These are phyloP conservation scores for Drosophila oshimai DNA, from an alignment of 1,140 invertebrate genomes.

Conservation along the genomic window DNA sequence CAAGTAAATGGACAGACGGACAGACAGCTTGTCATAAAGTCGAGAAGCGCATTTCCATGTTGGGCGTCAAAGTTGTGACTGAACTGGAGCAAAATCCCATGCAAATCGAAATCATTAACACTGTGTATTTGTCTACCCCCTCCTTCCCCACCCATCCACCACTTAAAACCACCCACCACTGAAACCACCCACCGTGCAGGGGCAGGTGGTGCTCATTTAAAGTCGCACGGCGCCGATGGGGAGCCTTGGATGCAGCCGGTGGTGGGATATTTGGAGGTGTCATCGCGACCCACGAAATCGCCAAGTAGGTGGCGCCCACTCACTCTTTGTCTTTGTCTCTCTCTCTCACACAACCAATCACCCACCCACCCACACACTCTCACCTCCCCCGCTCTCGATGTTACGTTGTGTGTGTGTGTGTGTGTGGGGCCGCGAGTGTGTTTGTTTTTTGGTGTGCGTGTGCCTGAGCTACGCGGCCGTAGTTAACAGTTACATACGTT, in stretches of 20 bases:
- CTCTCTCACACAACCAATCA: slow-evolving; percentile 3
- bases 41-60: slow-evolving; percentile 66
- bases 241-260: slow-evolving; percentile 80
- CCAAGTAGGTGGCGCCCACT: slow-evolving; percentile 81
- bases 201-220: slow-evolving; percentile 54
- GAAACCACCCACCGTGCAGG: not conserved
- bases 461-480: slow-evolving; percentile 49
- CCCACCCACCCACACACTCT: slow-evolving; percentile 5
- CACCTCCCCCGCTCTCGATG: slow-evolving; percentile 23
- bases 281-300: slow-evolving; percentile 80
- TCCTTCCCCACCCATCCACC: not conserved
- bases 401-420: slow-evolving; percentile 14
- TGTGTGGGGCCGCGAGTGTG: slow-evolving; percentile 25
- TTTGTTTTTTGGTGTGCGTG: slow-evolving; percentile 20
- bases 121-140: slow-evolving; percentile 64
- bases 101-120: slow-evolving; percentile 67
- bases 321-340: slow-evolving; percentile 14
- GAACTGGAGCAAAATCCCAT: slow-evolving; percentile 10
- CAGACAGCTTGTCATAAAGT: slow-evolving; percentile 56
- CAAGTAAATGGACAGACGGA: slow-evolving; percentile 29
- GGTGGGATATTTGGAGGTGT: slow-evolving; percentile 80
- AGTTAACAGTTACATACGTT: slow-evolving; percentile 65
- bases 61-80: slow-evolving; percentile 36
- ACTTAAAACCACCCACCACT: not conserved
- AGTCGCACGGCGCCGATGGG: slow-evolving; percentile 50